Evolutionary conservation across 2,113 vertebrate species (phyloP).

Genomic region (Aspidoscelis tigris): DNA sequence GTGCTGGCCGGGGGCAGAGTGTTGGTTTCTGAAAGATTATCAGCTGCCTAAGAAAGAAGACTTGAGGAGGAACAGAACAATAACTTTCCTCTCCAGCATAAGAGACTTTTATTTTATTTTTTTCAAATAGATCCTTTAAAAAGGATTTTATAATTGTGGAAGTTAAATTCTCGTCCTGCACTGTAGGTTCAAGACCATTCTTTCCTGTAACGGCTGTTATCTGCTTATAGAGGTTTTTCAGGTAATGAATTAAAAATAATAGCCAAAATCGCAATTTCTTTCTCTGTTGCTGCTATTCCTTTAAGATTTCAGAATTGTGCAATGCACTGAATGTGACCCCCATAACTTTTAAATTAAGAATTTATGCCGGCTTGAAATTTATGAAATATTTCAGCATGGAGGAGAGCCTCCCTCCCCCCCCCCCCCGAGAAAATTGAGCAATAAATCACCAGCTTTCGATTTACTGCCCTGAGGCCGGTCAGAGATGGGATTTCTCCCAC

Average conservation of each 20-base stretch:
- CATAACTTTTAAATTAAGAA: constrained; percentile 89
- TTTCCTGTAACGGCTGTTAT: constrained; percentile 55
- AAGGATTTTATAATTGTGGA: not conserved
- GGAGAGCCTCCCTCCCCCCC: constrained; percentile 85
- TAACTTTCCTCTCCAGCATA: constrained; percentile 62
- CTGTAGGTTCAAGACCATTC: constrained; percentile 61
- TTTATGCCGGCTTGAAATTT: constrained; percentile 92
- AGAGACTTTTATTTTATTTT: no score
- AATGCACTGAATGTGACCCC: constrained; percentile 85
- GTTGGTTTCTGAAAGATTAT: constrained; percentile 85
- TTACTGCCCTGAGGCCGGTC: constrained; percentile 89
- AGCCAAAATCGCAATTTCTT: constrained; percentile 58
- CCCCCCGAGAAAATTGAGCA: constrained; percentile 92
- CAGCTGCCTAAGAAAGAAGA: constrained; percentile 81
- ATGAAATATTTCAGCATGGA: constrained; percentile 91
- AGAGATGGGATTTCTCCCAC: constrained; percentile 88
- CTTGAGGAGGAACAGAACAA: constrained; percentile 80
- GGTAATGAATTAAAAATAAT: constrained; percentile 62
- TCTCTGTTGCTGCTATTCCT: constrained; percentile 68
- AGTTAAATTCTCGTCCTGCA: constrained; percentile 66
- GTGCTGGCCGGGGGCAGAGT: constrained; percentile 80
- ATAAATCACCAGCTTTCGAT: constrained; percentile 95
- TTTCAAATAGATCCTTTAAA: no score
- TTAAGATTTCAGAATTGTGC: constrained; percentile 81
- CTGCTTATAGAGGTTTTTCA: constrained; percentile 74